These are phyloP conservation scores for Moxostoma hubbsi DNA, from an alignment of 2,797 vertebrate genomes.

Conservation along the genomic window DNA sequence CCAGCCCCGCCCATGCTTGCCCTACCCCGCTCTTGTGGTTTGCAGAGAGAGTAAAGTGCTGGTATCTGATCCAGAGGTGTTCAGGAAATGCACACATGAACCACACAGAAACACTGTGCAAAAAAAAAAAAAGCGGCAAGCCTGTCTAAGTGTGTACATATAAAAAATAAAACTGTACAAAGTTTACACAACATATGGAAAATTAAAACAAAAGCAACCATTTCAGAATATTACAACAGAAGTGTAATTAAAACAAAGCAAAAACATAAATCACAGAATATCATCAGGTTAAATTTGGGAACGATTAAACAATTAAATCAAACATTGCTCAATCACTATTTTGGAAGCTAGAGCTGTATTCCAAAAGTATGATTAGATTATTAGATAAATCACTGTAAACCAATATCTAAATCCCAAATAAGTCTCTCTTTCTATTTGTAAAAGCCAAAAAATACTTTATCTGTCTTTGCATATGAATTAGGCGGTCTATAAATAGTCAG, in stretches of 20 bases:
- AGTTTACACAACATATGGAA: constrained; percentile 51
- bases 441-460: constrained; percentile 2
- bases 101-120: constrained; percentile 30
- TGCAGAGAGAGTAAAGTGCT: constrained; percentile 46
- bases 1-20: constrained; percentile 1
- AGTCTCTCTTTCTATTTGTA: constrained; percentile 1
- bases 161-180: constrained; percentile 40
- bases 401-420: constrained; percentile 25
- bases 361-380: constrained; percentile 38
- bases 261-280: constrained; percentile 16
- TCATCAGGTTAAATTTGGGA: constrained; percentile 10
- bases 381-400: constrained; percentile 36
- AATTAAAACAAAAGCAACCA: constrained; percentile 55
- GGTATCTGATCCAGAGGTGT: constrained; percentile 35
- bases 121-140: constrained; percentile 10
- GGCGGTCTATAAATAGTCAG: no score
- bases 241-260: constrained; percentile 9
- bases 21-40: constrained; percentile 5
- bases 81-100: constrained; percentile 26
- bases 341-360: constrained; percentile 11
- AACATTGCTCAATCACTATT: not conserved
- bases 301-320: not conserved
- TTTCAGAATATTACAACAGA: constrained; percentile 23
- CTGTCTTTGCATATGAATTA: constrained; percentile 30
- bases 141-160: constrained; percentile 60